Evolutionary conservation across 2,888 invertebrate species (phyloP).

Genomic region (Caenorhabditis becei): DNA sequence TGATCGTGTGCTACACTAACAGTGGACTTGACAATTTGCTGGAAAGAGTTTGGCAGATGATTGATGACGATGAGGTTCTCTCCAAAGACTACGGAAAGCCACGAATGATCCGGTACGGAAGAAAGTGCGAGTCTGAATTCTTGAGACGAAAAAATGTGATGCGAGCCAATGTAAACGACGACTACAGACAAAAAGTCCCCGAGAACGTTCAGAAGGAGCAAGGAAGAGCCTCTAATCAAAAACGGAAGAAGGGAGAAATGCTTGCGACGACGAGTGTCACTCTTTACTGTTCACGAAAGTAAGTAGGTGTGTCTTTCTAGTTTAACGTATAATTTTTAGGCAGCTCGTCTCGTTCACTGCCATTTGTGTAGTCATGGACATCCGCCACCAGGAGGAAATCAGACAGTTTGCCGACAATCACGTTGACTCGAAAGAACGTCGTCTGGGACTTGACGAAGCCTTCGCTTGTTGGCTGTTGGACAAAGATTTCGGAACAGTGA

Average conservation of each 20-base stretch:
- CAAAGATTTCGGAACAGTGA: constrained; percentile 42
- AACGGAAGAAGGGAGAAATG: neutral
- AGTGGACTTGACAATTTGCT: constrained; percentile 92
- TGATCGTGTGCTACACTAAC: constrained; percentile 90
- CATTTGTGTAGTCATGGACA: constrained; percentile 29
- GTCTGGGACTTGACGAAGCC: constrained; percentile 58
- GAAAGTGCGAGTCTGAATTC: constrained; percentile 42
- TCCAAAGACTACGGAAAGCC: constrained; percentile 47
- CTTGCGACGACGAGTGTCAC: constrained; percentile 32
- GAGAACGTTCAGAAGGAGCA: constrained; percentile 11
- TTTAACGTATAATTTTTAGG: constrained; percentile 3
- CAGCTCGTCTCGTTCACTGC: constrained; percentile 35
- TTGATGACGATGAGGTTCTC: constrained; percentile 40
- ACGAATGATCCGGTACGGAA: constrained; percentile 51
- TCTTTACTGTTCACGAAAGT: constrained; percentile 36
- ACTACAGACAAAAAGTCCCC: constrained; percentile 8
- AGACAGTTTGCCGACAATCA: constrained; percentile 13
- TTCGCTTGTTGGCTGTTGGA: constrained; percentile 70
- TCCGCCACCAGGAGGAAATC: constrained; percentile 27
- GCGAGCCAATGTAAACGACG: constrained; percentile 20
- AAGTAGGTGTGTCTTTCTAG: neutral
- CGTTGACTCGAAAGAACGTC: constrained; percentile 20
- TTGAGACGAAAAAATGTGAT: constrained; percentile 28
- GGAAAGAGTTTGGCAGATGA: constrained; percentile 84
- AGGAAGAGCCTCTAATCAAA: neutral